phyloP scores from a whole-genome alignment of 64 coral and sea anemone genomes.

The Montipora capricornis region DNA sequence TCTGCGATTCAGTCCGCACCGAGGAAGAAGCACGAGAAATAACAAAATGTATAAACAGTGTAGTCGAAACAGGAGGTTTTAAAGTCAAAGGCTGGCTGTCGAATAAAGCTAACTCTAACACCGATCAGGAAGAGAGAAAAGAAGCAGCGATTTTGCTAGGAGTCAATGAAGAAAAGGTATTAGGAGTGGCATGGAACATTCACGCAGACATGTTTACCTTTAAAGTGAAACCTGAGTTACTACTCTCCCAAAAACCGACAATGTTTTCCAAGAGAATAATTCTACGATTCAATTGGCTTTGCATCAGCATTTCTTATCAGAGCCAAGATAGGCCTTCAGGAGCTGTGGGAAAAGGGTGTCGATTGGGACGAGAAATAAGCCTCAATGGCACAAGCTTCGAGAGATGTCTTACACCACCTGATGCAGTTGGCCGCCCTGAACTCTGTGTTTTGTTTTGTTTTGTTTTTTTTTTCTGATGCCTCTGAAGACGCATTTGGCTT shows the following conservation, averaged over 20 bases:
- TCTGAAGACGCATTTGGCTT: slow-evolving; percentile 57
- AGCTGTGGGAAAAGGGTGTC: slow-evolving; percentile 37
- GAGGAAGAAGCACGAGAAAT: slow-evolving; percentile 27
- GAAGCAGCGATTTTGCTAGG: background rate
- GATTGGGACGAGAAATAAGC: slow-evolving; percentile 24
- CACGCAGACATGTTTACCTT: slow-evolving; percentile 29
- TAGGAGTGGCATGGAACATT: slow-evolving; percentile 31
- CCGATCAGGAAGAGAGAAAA: background rate
- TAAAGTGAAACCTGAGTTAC: slow-evolving; percentile 14
- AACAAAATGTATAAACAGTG: slow-evolving; percentile 21
- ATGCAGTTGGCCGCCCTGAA: slow-evolving; percentile 34
- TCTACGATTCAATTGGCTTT: slow-evolving; percentile 51
- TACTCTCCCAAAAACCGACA: background rate
- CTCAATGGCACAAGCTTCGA: slow-evolving; percentile 41
- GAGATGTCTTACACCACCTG: slow-evolving; percentile 53
- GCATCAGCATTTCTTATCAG: slow-evolving; percentile 41
- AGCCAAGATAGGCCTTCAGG: slow-evolving; percentile 52
- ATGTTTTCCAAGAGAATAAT: slow-evolving; percentile 41
- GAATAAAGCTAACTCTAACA: background rate
- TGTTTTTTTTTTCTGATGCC: slow-evolving; percentile 35
- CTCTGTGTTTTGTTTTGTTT: background rate
- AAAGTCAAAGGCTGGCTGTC: slow-evolving; percentile 46
- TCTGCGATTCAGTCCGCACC: slow-evolving; percentile 54
- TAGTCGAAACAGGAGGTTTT: slow-evolving; percentile 53
- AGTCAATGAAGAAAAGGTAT: slow-evolving; percentile 28